These are phyloP conservation scores for Synanthedon tipuliformis DNA, from an alignment of 2,888 invertebrate species.

Conservation along the genomic window DNA sequence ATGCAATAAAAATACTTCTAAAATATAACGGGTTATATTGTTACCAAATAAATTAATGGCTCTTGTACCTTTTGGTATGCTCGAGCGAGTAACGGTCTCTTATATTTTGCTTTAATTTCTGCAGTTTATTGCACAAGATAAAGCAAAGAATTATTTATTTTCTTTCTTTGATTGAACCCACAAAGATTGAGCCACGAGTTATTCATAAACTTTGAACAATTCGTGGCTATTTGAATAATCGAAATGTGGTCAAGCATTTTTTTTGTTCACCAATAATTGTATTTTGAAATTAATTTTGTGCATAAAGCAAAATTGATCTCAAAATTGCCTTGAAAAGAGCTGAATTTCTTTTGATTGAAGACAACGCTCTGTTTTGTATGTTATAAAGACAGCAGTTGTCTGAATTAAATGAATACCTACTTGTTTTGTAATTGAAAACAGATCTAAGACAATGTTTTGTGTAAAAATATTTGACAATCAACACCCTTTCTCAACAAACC, in stretches of 20 bases:
- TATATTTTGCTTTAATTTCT: not conserved
- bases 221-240: conserved; percentile 35
- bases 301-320: not conserved
- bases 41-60: too few species aligned
- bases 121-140: not conserved
- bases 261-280: not conserved
- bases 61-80: too few species aligned
- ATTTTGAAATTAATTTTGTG: conserved; percentile 1
- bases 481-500: too few species aligned
- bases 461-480: too few species aligned
- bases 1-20: too few species aligned
- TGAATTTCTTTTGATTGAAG: not conserved
- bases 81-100: too few species aligned
- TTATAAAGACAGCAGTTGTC: too few species aligned
- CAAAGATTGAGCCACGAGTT: conserved; percentile 46
- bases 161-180: conserved; percentile 2
- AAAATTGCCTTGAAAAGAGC: not conserved
- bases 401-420: too few species aligned
- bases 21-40: too few species aligned
- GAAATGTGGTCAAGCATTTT: conserved; percentile 32
- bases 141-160: not conserved
- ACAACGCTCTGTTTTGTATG: too few species aligned
- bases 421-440: too few species aligned
- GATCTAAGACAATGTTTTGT: too few species aligned
- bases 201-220: conserved; percentile 50